These are phyloP conservation scores for Lycia hirtaria DNA, from an alignment of 2,888 invertebrate species.

Conservation along the genomic window DNA sequence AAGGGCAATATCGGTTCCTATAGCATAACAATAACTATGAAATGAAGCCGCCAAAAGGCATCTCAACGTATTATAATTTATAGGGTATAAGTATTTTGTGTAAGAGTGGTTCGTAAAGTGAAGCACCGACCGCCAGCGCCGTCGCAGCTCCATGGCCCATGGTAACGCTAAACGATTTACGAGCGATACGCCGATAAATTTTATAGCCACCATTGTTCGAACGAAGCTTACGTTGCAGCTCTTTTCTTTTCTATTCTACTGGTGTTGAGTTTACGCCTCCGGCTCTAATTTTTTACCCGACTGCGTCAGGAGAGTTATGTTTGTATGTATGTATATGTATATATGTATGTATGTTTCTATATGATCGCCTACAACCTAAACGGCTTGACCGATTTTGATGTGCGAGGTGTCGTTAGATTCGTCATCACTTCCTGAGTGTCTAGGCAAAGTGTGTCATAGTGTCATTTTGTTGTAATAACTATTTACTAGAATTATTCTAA, in stretches of 20 bases:
- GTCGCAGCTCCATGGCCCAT: too few species aligned
- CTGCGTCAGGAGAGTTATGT: too few species aligned
- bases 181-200: slow-evolving; percentile 35
- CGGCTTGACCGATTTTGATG: too few species aligned
- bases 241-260: not conserved
- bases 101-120: slow-evolving; percentile 28
- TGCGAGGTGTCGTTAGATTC: too few species aligned
- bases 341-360: too few species aligned
- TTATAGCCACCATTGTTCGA: slow-evolving; percentile 32
- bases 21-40: slow-evolving; percentile 7
- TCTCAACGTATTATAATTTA: slow-evolving; percentile 28
- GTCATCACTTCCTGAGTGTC: too few species aligned
- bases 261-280: not conserved
- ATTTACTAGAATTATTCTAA: too few species aligned
- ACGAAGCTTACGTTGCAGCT: slow-evolving; percentile 49
- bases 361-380: too few species aligned
- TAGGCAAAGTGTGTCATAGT: too few species aligned
- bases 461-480: too few species aligned
- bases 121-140: slow-evolving; percentile 18
- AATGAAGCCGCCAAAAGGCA: slow-evolving; percentile 27
- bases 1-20: not conserved
- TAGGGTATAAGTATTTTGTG: slow-evolving; percentile 23
- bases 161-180: slow-evolving; percentile 39
- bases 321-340: too few species aligned
- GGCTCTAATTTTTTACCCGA: too few species aligned